phyloP scores from a whole-genome alignment of 2,888 invertebrate species.

The Acronicta leporina region DNA sequence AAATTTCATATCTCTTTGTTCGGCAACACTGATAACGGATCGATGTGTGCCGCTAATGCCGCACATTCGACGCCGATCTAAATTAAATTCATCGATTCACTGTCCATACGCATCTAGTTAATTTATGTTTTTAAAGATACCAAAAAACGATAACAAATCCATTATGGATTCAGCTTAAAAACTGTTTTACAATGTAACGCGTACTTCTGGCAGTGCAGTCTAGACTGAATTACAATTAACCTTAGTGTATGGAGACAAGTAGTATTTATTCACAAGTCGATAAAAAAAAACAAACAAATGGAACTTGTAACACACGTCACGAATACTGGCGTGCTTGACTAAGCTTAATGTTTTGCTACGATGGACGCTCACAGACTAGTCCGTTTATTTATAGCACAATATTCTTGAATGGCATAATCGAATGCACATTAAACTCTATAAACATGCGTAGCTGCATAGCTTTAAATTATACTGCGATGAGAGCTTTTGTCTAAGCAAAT shows the following conservation, averaged over 20 bases:
- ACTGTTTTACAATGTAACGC: slow-evolving; percentile 6
- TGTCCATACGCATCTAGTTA: slow-evolving; percentile 41
- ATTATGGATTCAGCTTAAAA: not conserved
- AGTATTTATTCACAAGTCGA: slow-evolving; percentile 47
- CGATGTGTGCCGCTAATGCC: slow-evolving; percentile 79
- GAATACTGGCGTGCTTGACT: slow-evolving; percentile 36
- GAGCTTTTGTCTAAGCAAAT: too few relatives aligned
- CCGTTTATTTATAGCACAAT: slow-evolving; percentile 39
- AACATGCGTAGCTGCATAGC: slow-evolving; percentile 10
- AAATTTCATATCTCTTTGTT: slow-evolving; percentile 87
- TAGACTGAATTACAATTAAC: slow-evolving; percentile 27
- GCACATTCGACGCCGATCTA: slow-evolving; percentile 70
- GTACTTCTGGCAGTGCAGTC: slow-evolving; percentile 7
- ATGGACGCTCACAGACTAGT: slow-evolving; percentile 27
- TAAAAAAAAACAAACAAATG: slow-evolving; percentile 34
- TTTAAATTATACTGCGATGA: slow-evolving; percentile 9
- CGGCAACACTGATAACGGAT: slow-evolving; percentile 79
- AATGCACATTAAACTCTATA: slow-evolving; percentile 35
- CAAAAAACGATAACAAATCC: not conserved
- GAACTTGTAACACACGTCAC: slow-evolving; percentile 43
- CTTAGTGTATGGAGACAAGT: slow-evolving; percentile 17
- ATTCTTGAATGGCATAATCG: slow-evolving; percentile 40
- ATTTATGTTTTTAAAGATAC: slow-evolving; percentile 19
- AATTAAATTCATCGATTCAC: slow-evolving; percentile 77
- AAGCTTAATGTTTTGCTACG: slow-evolving; percentile 44